Evolutionary conservation across 2,113 vertebrate genomes (phyloP).

Genomic region (Plotosus lineatus): DNA sequence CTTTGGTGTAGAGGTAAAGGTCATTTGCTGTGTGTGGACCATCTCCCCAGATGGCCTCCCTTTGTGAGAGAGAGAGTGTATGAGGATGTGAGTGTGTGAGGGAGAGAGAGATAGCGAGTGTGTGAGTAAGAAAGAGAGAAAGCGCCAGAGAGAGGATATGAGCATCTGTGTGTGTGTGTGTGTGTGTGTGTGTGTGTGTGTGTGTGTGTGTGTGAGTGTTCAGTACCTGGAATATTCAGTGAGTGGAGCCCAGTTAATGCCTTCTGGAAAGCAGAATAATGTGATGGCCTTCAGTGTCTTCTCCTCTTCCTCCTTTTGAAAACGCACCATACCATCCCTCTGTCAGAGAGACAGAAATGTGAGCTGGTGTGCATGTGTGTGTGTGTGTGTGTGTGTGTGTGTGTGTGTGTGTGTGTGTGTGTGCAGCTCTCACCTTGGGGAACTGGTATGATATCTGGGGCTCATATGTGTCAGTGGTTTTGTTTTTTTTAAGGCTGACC

Average conservation of each 20-base stretch:
- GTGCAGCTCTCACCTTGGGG: constrained; percentile 82
- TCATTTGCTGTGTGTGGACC: too few relatives aligned
- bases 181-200: not conserved
- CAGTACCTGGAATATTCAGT: constrained; percentile 85
- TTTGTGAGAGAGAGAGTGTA: not conserved
- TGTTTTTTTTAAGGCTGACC: constrained; percentile 83
- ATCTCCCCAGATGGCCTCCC: too few relatives aligned
- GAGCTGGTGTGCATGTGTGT: not conserved
- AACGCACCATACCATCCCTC: constrained; percentile 84
- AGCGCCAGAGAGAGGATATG: constrained; percentile 10
- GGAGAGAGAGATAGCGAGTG: not conserved
- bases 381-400: not conserved
- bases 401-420: not conserved
- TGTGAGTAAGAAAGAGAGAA: not conserved
- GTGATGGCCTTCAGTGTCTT: constrained; percentile 86
- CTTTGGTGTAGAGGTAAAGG: too few relatives aligned
- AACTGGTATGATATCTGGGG: constrained; percentile 94
- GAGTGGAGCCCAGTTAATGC: constrained; percentile 83
- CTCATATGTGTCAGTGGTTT: constrained; percentile 70
- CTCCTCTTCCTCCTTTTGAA: constrained; percentile 91
- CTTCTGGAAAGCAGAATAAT: constrained; percentile 93
- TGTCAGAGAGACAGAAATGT: constrained; percentile 56
- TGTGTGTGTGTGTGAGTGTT: not conserved
- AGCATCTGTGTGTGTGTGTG: not conserved
- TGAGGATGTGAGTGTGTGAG: not conserved